A percentile compares a stretch with the other conserved stretches of the same genome.
Conservation (phyloP, 2,797 vertebrate genomes). For the Gambelia wislizenii region DNA sequence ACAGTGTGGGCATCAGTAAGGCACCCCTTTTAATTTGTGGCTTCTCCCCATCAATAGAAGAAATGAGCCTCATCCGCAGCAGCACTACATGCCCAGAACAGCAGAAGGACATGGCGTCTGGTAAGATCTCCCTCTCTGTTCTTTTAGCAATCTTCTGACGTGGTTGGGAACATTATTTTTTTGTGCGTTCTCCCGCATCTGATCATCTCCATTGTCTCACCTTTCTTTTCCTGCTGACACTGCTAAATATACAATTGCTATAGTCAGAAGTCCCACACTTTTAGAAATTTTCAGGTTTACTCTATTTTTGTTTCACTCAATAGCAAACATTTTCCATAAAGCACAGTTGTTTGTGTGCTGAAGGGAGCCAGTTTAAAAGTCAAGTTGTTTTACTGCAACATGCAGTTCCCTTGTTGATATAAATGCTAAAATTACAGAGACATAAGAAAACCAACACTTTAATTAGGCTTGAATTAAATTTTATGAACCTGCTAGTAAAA, state of each 20-base stretch:
- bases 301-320: background rate
- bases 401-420: background rate
- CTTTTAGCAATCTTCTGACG: too few species aligned
- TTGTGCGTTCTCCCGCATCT: too few species aligned
- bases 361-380: background rate
- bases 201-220: background rate
- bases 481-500: constrained; percentile 68
- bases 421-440: constrained; percentile 43
- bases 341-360: background rate
- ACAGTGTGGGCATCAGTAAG: too few species aligned
- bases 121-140: too few species aligned
- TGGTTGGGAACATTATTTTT: too few species aligned
- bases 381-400: background rate
- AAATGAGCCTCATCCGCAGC: too few species aligned
- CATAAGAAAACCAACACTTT: constrained; percentile 52
- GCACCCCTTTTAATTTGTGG: too few species aligned
- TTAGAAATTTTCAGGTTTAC: background rate
- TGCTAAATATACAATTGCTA: background rate
- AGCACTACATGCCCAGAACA: too few species aligned
- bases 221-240: background rate
- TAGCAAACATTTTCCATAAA: background rate
- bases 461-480: constrained; percentile 70
- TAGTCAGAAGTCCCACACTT: background rate
- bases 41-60: too few species aligned
- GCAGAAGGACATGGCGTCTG: too few species aligned